Conservation (phyloP, 2,113 vertebrate genomes). For the Corydoras sp. region DNA sequence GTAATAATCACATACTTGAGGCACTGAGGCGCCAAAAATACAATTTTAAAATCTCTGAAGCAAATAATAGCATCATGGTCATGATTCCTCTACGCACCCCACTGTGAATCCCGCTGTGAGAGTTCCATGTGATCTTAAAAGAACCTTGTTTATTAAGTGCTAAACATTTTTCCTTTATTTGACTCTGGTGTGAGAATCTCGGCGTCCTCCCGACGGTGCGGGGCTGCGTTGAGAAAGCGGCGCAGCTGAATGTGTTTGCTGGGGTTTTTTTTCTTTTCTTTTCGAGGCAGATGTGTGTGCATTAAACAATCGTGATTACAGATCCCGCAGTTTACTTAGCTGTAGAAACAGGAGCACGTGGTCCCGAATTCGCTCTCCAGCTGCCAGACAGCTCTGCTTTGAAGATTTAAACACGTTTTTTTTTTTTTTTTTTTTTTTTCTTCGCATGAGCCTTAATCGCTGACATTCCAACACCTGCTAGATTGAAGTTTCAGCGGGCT, state of each 20-base stretch:
- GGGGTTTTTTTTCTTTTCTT: slow-evolving; percentile 64
- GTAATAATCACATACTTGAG: no score
- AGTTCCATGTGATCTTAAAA: neutral
- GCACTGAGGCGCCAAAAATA: no score
- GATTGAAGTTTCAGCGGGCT: slow-evolving; percentile 15
- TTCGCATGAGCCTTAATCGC: slow-evolving; percentile 57
- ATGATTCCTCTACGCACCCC: no score
- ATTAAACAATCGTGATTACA: slow-evolving; percentile 76
- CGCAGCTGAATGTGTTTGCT: slow-evolving; percentile 72
- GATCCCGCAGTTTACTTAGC: slow-evolving; percentile 73
- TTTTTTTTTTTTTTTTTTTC: slow-evolving; percentile 61
- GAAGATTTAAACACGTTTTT: slow-evolving; percentile 67
- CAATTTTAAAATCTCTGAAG: no score
- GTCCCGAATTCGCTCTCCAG: slow-evolving; percentile 63
- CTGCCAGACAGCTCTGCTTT: slow-evolving; percentile 60
- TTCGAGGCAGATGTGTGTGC: slow-evolving; percentile 67
- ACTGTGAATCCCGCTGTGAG: no score
- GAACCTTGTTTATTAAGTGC: neutral
- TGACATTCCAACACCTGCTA: slow-evolving; percentile 63
- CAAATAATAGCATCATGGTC: no score
- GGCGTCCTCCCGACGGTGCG: slow-evolving; percentile 62
- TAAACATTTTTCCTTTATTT: slow-evolving; percentile 9
- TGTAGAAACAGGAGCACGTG: slow-evolving; percentile 72
- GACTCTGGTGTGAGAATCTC: slow-evolving; percentile 28
- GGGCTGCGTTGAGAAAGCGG: slow-evolving; percentile 64